Evolutionary conservation across 1,140 invertebrate species (phyloP).

Genomic region (Cryptotermes secundus): DNA sequence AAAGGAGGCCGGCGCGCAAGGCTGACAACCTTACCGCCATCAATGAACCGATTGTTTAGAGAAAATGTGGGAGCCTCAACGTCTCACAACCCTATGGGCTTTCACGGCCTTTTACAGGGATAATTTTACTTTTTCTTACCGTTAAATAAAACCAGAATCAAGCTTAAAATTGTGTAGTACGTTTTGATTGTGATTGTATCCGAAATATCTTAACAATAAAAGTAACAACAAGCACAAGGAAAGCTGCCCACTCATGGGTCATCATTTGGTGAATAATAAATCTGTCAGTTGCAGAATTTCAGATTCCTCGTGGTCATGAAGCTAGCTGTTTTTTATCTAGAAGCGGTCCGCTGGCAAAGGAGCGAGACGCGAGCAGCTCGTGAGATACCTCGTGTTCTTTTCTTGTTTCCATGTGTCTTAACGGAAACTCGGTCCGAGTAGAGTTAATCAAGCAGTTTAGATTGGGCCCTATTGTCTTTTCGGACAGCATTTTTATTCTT

Average conservation of each 20-base stretch:
- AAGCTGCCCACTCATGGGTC: not conserved
- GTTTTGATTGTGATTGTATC: not conserved
- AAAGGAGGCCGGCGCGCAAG: no score
- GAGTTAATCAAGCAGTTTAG: slow-evolving; percentile 12
- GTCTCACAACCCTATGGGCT: no score
- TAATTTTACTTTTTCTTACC: no score
- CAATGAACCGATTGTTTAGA: no score
- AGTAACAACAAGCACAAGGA: not conserved
- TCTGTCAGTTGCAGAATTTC: not conserved
- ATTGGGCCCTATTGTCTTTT: slow-evolving; percentile 1
- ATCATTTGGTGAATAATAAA: slow-evolving; percentile 26
- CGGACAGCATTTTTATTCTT: slow-evolving; percentile 3
- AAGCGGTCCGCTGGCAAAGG: not conserved
- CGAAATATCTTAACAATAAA: not conserved
- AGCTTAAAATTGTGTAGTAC: no score
- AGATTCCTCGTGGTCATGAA: slow-evolving; percentile 16
- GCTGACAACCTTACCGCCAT: no score
- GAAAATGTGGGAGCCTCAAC: no score
- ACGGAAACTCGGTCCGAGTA: not conserved
- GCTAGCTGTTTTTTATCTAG: not conserved
- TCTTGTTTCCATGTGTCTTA: slow-evolving; percentile 3
- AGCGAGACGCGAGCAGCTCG: not conserved
- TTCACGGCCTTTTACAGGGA: no score
- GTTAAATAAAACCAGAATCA: no score
- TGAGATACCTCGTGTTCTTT: slow-evolving; percentile 9